Percentiles rank a stretch among this genome's conserved stretches.
These are phyloP conservation scores for Drosophila simulans DNA, from an alignment of 1,140 invertebrate genomes.

Conservation along the genomic window DNA sequence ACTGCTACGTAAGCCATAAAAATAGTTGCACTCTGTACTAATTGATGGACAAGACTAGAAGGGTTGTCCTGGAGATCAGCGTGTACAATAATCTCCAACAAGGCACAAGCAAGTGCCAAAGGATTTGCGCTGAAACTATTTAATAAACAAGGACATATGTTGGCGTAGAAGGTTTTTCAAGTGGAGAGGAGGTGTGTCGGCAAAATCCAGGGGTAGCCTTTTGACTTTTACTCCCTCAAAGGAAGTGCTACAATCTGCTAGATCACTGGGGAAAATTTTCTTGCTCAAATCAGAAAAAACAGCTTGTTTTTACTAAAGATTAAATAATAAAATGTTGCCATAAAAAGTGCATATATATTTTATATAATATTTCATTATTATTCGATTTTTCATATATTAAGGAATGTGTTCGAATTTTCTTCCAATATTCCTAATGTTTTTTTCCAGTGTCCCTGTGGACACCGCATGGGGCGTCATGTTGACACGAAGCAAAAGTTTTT, in stretches of 20 bases:
- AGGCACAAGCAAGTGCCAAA: conserved; percentile 31
- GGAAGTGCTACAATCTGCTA: background rate
- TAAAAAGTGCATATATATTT: too few species aligned
- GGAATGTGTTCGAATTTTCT: background rate
- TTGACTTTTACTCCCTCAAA: conserved; percentile 9
- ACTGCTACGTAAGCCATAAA: conserved; percentile 44
- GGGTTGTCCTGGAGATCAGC: conserved; percentile 26
- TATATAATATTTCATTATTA: background rate
- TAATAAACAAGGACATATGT: conserved; percentile 41
- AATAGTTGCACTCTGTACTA: conserved; percentile 42
- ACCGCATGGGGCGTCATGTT: conserved; percentile 41
- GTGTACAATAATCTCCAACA: conserved; percentile 32
- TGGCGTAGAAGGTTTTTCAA: conserved; percentile 1
- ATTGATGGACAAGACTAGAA: conserved; percentile 47
- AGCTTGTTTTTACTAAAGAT: too few species aligned
- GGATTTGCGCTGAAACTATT: conserved; percentile 41
- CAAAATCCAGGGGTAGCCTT: conserved; percentile 1
- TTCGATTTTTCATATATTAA: background rate
- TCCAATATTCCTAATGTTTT: background rate
- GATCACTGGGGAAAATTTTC: background rate
- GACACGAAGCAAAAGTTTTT: conserved; percentile 43
- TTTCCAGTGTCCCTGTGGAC: conserved; percentile 12
- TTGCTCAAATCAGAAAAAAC: too few species aligned
- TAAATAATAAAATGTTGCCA: too few species aligned
- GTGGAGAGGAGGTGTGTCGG: background rate